A percentile compares a stretch with the other conserved stretches of the same genome.
Evolutionary conservation across 2,797 vertebrate genomes (phyloP).

Genomic region (Xiphorhynchus erythropygius): DNA sequence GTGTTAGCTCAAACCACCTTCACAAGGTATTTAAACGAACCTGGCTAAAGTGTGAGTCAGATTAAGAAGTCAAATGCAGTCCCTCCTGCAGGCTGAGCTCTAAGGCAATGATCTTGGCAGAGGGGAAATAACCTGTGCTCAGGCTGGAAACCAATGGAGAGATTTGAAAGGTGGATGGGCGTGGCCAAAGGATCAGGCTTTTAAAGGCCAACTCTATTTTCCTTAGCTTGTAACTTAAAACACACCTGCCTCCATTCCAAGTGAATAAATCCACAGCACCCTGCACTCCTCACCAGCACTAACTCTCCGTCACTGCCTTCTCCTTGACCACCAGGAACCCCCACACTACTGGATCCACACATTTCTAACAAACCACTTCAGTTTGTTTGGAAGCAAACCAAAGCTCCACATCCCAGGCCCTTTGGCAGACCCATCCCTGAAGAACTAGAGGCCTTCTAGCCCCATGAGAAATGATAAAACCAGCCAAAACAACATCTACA

Average conservation of each 20-base stretch:
- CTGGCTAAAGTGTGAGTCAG: background rate
- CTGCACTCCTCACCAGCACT: accelerated
- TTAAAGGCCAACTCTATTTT: background rate
- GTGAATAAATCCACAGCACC: background rate
- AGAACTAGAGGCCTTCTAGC: background rate
- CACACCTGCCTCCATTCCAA: no score
- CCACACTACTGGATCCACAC: background rate
- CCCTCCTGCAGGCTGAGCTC: background rate
- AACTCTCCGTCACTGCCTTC: background rate
- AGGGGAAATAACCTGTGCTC: background rate
- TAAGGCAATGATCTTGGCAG: background rate
- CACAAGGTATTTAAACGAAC: background rate
- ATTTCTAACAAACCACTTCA: background rate
- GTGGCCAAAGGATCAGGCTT: background rate
- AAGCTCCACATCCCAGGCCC: background rate
- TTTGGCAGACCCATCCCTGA: background rate
- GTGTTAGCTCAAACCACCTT: background rate
- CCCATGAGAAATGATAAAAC: background rate
- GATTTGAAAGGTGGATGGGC: background rate
- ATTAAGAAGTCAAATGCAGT: background rate
- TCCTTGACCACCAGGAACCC: background rate
- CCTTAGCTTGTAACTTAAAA: background rate
- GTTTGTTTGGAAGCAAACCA: background rate
- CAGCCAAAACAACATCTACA: background rate
- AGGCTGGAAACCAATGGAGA: background rate